phyloP scores from a whole-genome alignment of 2,888 invertebrate species.

The Labia minor region DNA sequence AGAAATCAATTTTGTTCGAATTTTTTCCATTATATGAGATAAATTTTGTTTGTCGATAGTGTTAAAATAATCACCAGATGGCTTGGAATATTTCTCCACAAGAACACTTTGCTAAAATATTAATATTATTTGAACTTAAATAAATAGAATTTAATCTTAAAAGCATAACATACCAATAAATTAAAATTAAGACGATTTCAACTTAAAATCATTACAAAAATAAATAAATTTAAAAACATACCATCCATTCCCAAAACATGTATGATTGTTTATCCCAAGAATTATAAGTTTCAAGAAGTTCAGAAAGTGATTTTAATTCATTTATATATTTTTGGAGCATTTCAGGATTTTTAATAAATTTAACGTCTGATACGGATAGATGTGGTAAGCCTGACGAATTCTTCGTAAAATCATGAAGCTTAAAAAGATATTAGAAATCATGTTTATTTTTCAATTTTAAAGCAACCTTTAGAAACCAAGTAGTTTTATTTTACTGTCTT shows the following conservation, averaged over 20 bases:
- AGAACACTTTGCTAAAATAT: slow-evolving; percentile 19
- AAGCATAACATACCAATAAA: neutral
- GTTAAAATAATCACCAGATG: neutral
- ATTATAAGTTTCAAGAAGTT: slow-evolving; percentile 26
- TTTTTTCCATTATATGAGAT: neutral
- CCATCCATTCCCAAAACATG: slow-evolving; percentile 31
- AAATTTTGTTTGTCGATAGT: neutral
- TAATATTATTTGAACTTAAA: neutral
- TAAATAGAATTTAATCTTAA: neutral
- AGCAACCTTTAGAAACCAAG: no score
- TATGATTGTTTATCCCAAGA: slow-evolving; percentile 27
- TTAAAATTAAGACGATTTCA: neutral
- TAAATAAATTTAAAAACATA: slow-evolving; percentile 20
- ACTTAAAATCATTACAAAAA: neutral
- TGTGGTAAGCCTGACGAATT: slow-evolving; percentile 22
- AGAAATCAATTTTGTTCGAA: neutral
- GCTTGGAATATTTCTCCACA: slow-evolving; percentile 17
- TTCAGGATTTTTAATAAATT: slow-evolving; percentile 25
- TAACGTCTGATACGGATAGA: slow-evolving; percentile 27
- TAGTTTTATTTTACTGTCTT: no score
- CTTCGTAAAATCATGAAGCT: slow-evolving; percentile 22
- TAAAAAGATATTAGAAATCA: slow-evolving; percentile 18
- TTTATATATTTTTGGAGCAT: slow-evolving; percentile 25
- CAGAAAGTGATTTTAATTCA: slow-evolving; percentile 24
- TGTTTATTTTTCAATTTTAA: neutral